Conservation (phyloP, 2,888 invertebrate genomes). For the Phragmatobia fuliginosa region DNA sequence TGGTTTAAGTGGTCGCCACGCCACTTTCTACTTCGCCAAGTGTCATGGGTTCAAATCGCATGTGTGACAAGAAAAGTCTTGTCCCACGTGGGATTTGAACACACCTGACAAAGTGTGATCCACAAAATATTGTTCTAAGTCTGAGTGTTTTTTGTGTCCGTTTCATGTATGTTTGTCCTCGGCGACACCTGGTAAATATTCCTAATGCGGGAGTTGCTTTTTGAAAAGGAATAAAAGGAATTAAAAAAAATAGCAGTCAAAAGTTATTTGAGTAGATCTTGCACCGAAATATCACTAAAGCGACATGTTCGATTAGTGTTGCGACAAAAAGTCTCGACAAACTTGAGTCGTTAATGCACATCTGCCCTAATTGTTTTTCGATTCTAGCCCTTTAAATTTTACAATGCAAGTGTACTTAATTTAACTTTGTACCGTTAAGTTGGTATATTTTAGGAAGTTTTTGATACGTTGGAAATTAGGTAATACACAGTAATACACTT, state of each 20-base stretch:
- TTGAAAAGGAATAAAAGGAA: too few species aligned
- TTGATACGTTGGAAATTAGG: background rate
- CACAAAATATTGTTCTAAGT: too few species aligned
- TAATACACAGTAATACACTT: background rate
- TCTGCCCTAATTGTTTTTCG: constrained; percentile 46
- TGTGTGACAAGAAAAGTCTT: too few species aligned
- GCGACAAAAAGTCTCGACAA: constrained; percentile 40
- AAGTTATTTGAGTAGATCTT: background rate
- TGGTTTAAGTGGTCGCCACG: too few species aligned
- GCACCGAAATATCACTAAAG: constrained; percentile 3
- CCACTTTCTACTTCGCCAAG: too few species aligned
- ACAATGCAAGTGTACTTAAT: constrained; percentile 44
- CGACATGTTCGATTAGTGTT: constrained; percentile 15
- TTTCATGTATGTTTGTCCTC: too few species aligned
- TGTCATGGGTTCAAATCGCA: too few species aligned
- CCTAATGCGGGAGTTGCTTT: too few species aligned
- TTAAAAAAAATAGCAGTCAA: background rate
- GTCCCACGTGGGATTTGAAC: too few species aligned
- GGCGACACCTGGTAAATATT: too few species aligned
- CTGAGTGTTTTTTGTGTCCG: too few species aligned
- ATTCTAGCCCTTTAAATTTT: constrained; percentile 30
- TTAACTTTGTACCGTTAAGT: constrained; percentile 9
- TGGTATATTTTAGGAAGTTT: background rate
- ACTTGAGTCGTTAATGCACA: constrained; percentile 32
- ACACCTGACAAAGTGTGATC: too few species aligned